These are phyloP conservation scores for Champsocephalus gunnari DNA, from an alignment of 2,797 vertebrate genomes.

Conservation along the genomic window DNA sequence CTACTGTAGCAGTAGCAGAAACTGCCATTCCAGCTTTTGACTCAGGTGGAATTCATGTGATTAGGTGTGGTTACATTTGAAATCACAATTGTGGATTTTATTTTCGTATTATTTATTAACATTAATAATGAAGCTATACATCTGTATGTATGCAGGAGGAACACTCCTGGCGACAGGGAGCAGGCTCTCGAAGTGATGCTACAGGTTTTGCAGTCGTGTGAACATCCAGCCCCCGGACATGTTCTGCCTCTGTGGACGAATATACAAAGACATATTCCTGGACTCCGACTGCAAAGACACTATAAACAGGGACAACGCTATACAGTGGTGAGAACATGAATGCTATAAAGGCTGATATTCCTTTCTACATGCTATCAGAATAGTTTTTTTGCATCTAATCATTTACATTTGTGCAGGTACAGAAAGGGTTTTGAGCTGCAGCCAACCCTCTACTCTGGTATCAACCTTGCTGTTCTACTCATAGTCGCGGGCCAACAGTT, in stretches of 20 bases:
- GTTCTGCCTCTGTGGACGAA: conserved; percentile 97
- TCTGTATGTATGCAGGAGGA: conserved; percentile 85
- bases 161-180: conserved; percentile 89
- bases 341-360: neutral
- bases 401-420: conserved; percentile 85
- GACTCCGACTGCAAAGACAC: conserved; percentile 94
- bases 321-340: conserved; percentile 88
- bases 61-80: neutral
- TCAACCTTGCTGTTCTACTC: conserved; percentile 94
- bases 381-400: neutral
- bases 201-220: conserved; percentile 91
- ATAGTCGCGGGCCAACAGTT: conserved; percentile 94
- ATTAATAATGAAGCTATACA: neutral
- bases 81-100: neutral
- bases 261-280: conserved; percentile 97
- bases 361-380: neutral
- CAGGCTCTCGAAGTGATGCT: conserved; percentile 94
- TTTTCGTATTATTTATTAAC: neutral
- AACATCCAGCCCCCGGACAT: conserved; percentile 93
- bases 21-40: neutral
- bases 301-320: conserved; percentile 90
- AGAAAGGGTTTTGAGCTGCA: conserved; percentile 96
- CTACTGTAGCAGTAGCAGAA: neutral
- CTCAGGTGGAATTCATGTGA: neutral
- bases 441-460: conserved; percentile 95